Evolutionary conservation across 2,888 invertebrate genomes (phyloP).

Genomic region (Agrotis clavis): DNA sequence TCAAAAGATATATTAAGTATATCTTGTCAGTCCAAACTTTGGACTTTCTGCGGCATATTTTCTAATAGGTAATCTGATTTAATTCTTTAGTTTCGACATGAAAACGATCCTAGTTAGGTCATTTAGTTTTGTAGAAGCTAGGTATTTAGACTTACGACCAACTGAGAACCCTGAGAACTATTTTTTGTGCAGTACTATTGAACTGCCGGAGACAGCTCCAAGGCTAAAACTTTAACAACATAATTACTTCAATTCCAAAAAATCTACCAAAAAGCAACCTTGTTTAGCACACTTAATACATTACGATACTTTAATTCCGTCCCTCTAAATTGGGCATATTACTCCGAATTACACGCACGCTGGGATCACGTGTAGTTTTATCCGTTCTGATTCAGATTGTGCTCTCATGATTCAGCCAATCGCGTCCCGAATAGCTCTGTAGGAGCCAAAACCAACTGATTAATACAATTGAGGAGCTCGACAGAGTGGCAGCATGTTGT

Average conservation of each 20-base stretch:
- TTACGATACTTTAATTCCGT: conserved; percentile 24
- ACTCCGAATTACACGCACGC: conserved; percentile 14
- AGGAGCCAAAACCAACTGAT: conserved; percentile 49
- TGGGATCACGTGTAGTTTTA: conserved; percentile 53
- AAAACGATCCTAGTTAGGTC: too few relatives aligned
- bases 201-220: not conserved
- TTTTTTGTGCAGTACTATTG: not conserved
- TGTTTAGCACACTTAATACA: conserved; percentile 21
- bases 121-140: conserved; percentile 1
- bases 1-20: conserved; percentile 21
- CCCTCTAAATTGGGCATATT: conserved; percentile 45
- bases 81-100: not conserved
- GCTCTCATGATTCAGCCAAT: conserved; percentile 50
- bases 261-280: not conserved
- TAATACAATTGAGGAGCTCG: conserved; percentile 52
- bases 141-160: not conserved
- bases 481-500: conserved; percentile 33
- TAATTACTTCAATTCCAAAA: not conserved
- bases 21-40: conserved; percentile 33
- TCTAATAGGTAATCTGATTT: not conserved
- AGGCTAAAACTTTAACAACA: not conserved
- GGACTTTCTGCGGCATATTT: not conserved
- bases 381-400: conserved; percentile 58
- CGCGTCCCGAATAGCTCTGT: conserved; percentile 33
- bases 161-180: too few relatives aligned